Evolutionary conservation across 2,797 vertebrate genomes (phyloP), one percentile per base, ranked within the genome.

Genomic region (Rhynchotus rufescens): DNA sequence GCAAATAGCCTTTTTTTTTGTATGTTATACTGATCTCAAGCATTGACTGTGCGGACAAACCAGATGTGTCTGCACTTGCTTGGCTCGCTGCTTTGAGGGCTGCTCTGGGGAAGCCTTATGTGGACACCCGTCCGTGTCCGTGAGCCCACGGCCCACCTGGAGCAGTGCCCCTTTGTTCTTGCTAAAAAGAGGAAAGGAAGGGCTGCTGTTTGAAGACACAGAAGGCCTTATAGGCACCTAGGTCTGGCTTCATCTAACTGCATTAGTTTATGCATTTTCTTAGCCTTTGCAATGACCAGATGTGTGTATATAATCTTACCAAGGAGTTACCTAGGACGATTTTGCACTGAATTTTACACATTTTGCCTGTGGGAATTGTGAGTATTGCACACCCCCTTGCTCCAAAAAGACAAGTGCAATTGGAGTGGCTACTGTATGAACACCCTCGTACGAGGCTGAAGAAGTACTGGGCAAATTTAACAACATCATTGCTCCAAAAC

Each of bases 121-220:
- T 89, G 51, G 28, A 73, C 56, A 32, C 3, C 6, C 15, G 12
- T 8, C n/a, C 8, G 23, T 40, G 28, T 60, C 26, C 5, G 2
- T 0, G 6, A 75, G 36, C 12, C 60, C 23, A 2, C 12, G 45
- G n/a, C 26, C 51, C 1, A 0, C 25, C 38, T 65, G 15, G 16
- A 67, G 45, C 32, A 49, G 15, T 49, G 25, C 26, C 66, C 32
- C 23, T 20, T 36, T 28, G 16, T 13, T 34, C 34, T 49, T 36
- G 12, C 23, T 67, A 67, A 12, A 17, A 49, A 17, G 20, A 49
- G 45, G 32, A 36, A 68, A 36, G 44, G 26, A 45, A 34, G 66
- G 66, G 49, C 25, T 28, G 45, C 11, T 68, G 32, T 51, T 32
- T 68, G 45, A 68, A 68, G 45, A 67, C 11, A 9, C 42, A 47